Evolutionary conservation across 2,888 invertebrate genomes (phyloP), one percentile per base, ranked within the genome.

Genomic region (Exephanes ischioxanthus): DNA sequence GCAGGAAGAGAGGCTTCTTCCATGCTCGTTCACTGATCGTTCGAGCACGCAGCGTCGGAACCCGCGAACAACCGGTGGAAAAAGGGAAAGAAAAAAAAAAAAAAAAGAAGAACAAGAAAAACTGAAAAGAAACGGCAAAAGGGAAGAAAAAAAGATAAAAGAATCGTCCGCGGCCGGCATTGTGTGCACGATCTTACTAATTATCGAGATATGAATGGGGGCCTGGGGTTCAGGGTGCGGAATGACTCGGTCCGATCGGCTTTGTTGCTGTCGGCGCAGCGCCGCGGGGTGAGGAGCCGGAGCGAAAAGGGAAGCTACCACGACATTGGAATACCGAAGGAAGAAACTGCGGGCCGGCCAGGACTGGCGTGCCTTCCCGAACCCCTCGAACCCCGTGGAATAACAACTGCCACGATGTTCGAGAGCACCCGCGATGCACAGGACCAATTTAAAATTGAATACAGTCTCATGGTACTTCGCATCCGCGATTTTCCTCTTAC

Each of bases 121-220:
- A 45, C 68, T 67, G 22, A 22, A 82, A 73, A 84, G 79, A 83
- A 85, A 45, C 33, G 37, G 30, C 4, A 30, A 41, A 67, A n/a
- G 45, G 51, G 53, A 61, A 66, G 55, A 61, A 61, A 73, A 73
- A 37, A 80, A 81, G 63, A 81, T 75, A 78, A 84, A 84, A 83
- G 80, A 86, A 80, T 73, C 58, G 83, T 77, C 72, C 83, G 85
- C 72, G 77, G 73, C 67, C 80, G 83, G 90, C 85, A 90, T 90
- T 90, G 90, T 90, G 87, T 86, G 87, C 89, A 87, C 87, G 89
- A 90, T 91, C 89, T 89, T 90, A 90, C 91, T 91, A 91, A 90
- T 91, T 91, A 91, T 91, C 89, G 88, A 83, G 85, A 90, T 89
- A 89, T 89, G 90, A 91, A 91, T 90, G 89, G 89, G 84, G 82